Percentiles rank a stretch among this genome's conserved stretches.
phyloP scores from a whole-genome alignment of 2,113 vertebrate genomes.

The Gymnogyps californianus region DNA sequence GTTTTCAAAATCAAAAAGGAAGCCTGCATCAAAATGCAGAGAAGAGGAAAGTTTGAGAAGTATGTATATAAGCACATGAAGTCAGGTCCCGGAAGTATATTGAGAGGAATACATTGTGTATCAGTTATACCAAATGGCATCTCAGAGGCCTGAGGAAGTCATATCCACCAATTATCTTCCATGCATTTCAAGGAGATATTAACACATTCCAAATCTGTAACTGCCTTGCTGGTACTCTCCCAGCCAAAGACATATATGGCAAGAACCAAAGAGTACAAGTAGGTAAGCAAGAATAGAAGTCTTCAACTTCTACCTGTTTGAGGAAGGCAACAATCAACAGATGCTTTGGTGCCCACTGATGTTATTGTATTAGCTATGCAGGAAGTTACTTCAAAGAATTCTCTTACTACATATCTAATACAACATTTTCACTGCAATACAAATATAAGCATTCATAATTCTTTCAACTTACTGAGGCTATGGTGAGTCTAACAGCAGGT shows the following conservation, averaged over 20 bases:
- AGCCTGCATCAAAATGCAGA: background rate
- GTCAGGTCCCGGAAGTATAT: background rate
- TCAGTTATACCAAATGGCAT: background rate
- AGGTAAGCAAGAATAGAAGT: background rate
- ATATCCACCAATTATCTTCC: background rate
- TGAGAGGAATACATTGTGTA: background rate
- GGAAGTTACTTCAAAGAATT: background rate
- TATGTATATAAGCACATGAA: background rate
- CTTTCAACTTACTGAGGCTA: background rate
- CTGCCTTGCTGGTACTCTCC: background rate
- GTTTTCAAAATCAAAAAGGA: background rate
- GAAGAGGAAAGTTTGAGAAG: background rate
- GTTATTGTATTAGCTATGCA: background rate
- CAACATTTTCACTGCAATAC: background rate
- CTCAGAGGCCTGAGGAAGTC: background rate
- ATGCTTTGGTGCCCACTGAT: background rate
- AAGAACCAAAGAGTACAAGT: background rate
- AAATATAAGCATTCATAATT: background rate
- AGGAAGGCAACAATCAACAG: background rate
- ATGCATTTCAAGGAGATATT: background rate
- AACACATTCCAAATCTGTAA: background rate
- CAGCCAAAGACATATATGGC: background rate
- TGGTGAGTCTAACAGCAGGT: background rate
- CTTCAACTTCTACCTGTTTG: background rate
- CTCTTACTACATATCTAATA: background rate